phyloP scores from a whole-genome alignment of 2,888 invertebrate genomes.

The Epinotia bilunana region DNA sequence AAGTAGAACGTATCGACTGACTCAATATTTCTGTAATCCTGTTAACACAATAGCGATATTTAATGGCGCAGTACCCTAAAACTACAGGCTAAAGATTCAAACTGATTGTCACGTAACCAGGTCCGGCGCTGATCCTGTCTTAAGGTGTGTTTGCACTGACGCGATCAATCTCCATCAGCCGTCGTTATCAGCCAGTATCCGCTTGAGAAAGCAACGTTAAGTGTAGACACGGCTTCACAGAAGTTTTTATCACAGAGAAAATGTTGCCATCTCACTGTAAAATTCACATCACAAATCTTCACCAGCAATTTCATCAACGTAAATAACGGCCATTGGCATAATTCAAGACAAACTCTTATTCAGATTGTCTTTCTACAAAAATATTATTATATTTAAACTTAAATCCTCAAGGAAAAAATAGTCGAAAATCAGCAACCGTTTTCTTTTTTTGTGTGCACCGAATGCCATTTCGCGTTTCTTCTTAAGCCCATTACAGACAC shows the following conservation, averaged over 20 bases:
- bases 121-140: constrained; percentile 61
- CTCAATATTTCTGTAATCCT: not conserved
- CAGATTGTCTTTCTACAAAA: too few relatives aligned
- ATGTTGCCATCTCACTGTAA: not conserved
- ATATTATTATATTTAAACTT: too few relatives aligned
- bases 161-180: constrained; percentile 80
- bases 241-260: constrained; percentile 2
- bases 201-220: constrained; percentile 53
- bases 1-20: too few relatives aligned
- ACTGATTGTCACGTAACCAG: constrained; percentile 61
- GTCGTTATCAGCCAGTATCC: constrained; percentile 75
- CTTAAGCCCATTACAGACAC: constrained; percentile 45
- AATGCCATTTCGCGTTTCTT: not conserved
- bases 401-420: not conserved
- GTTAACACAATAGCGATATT: not conserved
- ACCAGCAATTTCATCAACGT: too few relatives aligned
- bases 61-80: constrained; percentile 13
- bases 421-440: not conserved
- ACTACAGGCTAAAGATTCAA: constrained; percentile 36
- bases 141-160: constrained; percentile 74
- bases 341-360: too few relatives aligned
- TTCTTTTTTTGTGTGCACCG: not conserved
- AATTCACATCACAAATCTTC: not conserved
- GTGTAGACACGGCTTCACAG: constrained; percentile 56
- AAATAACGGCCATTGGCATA: too few relatives aligned